These are phyloP conservation scores for Peromyscus polionotus DNA, from an alignment of 2,113 vertebrate species.

Conservation along the genomic window DNA sequence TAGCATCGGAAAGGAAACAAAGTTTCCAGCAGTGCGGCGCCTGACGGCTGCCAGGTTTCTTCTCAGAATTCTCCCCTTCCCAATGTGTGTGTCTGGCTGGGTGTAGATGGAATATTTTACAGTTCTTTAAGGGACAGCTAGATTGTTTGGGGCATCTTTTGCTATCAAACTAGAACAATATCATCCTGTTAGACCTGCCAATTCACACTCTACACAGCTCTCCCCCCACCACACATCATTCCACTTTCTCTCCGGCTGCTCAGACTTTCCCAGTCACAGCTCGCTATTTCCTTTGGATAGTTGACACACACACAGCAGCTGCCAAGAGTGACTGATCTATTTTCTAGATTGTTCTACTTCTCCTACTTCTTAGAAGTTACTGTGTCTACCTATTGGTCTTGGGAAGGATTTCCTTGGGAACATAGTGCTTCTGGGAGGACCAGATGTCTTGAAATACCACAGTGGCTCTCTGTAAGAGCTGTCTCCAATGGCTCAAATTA, in stretches of 20 bases:
- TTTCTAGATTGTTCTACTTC: conserved; percentile 47
- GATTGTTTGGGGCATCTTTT: background rate
- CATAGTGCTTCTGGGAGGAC: conserved; percentile 39
- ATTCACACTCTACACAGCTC: background rate
- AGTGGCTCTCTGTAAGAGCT: background rate
- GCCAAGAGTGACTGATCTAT: conserved; percentile 16
- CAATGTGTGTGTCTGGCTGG: background rate
- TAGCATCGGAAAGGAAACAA: background rate
- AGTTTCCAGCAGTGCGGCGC: too few species aligned
- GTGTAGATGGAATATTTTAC: background rate
- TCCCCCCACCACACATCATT: background rate
- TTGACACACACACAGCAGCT: background rate
- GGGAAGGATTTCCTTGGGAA: conserved; percentile 39
- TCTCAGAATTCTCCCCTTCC: background rate
- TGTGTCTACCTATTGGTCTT: conserved; percentile 21
- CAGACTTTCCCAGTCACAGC: background rate
- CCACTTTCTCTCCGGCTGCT: background rate
- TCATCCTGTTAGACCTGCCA: background rate
- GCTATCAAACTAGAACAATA: conserved; percentile 5
- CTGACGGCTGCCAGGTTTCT: background rate
- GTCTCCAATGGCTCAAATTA: background rate
- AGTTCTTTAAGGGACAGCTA: background rate
- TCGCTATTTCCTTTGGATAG: conserved; percentile 27
- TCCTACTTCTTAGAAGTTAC: conserved; percentile 26
- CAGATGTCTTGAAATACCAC: background rate